These are phyloP conservation scores for Odontamblyopus lacepedii DNA, from an alignment of 2,797 vertebrate species.

Conservation along the genomic window DNA sequence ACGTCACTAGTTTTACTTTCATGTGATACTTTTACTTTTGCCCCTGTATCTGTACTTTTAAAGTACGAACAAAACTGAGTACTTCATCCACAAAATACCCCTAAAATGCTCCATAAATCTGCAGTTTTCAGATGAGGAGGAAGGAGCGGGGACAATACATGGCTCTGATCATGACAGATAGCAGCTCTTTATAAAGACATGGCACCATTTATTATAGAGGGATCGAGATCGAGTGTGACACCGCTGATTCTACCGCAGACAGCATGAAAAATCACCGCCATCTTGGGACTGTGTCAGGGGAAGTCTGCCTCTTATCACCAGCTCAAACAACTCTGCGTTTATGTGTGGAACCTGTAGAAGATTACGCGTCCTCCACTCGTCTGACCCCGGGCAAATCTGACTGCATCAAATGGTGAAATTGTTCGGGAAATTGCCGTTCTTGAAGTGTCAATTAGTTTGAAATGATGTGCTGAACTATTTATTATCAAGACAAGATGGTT, in stretches of 20 bases:
- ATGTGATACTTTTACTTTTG: no score
- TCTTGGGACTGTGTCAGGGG: constrained; percentile 24
- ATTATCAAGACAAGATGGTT: neutral
- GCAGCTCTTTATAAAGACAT: constrained; percentile 12
- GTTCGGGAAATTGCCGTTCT: neutral
- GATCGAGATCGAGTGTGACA: constrained; percentile 39
- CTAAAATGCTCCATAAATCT: no score
- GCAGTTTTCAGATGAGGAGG: no score
- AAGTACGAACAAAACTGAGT: no score
- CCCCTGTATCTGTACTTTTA: no score
- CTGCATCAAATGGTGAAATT: neutral
- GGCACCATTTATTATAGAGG: constrained; percentile 23
- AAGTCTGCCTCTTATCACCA: constrained; percentile 45
- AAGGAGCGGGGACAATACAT: neutral
- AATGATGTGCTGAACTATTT: neutral
- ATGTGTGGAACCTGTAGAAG: neutral
- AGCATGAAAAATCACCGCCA: constrained; percentile 51
- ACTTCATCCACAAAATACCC: no score
- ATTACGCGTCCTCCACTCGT: neutral
- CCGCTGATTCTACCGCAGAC: constrained; percentile 41
- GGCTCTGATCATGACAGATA: constrained; percentile 26
- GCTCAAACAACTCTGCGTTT: constrained; percentile 22
- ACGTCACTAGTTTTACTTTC: no score
- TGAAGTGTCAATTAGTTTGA: no score
- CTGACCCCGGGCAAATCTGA: neutral